phyloP scores from a whole-genome alignment of 2,113 vertebrate genomes.

The Jacana jacana region DNA sequence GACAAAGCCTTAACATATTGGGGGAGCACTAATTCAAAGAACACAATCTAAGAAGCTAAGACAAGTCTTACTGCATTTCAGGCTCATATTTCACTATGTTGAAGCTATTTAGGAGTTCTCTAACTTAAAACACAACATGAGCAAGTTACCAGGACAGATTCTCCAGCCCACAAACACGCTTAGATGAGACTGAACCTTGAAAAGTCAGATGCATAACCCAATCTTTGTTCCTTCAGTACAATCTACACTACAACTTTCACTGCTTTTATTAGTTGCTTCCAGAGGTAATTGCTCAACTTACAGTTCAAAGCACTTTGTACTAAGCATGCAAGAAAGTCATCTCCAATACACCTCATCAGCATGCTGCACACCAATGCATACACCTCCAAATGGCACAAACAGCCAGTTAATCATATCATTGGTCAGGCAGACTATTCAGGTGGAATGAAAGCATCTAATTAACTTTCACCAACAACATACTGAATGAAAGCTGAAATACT shows the following conservation, averaged over 20 bases:
- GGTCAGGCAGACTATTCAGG: slow-evolving; percentile 14
- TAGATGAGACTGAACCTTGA: not conserved
- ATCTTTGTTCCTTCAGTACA: not conserved
- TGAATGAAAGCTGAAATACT: not conserved
- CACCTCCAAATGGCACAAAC: not conserved
- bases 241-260: not conserved
- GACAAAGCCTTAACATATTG: not conserved
- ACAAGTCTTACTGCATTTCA: not conserved
- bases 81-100: not conserved
- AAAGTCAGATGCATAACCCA: not conserved
- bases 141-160: not conserved
- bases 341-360: not conserved
- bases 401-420: not conserved
- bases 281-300: slow-evolving; percentile 7
- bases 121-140: not conserved
- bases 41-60: not conserved
- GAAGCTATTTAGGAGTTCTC: not conserved
- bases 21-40: not conserved
- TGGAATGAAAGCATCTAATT: slow-evolving; percentile 34
- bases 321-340: not conserved
- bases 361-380: not conserved
- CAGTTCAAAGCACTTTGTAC: not conserved
- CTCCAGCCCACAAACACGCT: not conserved
- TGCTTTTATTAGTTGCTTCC: slow-evolving; percentile 2
- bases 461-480: not conserved